Evolutionary conservation across 2,888 invertebrate species (phyloP), one percentile per base, ranked within the genome.

Genomic region (Hypena proboscidalis): DNA sequence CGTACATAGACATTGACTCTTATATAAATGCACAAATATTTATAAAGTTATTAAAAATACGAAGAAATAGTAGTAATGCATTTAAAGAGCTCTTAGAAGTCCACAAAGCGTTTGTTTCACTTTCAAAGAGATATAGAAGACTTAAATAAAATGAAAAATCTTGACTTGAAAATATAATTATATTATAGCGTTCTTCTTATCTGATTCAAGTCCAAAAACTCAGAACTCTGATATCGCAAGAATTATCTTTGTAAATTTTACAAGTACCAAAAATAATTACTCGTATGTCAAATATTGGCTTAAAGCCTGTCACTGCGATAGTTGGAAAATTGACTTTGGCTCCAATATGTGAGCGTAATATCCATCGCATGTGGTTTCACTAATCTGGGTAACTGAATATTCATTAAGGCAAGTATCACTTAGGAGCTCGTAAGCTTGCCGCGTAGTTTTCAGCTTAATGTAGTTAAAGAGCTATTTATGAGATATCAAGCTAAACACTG

Each of bases 311-410:
- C 30, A 33, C 42, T 35, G n/a, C 17, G 26, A 36, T 33, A 29
- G 9, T 21, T 34, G 3, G 15, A n/a, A 17, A 34, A 45, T 48
- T 36, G 25, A 34, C 22, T 49, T 38, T 19, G 15, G n/a, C 10
- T 35, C 14, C n/a, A 41, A 35, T 39, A 30, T 46, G 15, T 32
- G 14, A 22, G 5, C 8, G 21, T 36, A 43, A 15, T 41, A 15
- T 43, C 14, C 31, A 31, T 11, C 8, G 13, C 15, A 21, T 23
- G 13, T 8, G 17, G 11, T 26, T 30, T 34, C n/a, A 10, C 26
- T 47, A 33, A 41, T 39, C 26, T 10, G 11, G 21, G 15, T 49
- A 50, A 39, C 15, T 42, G 25, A 44, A 47, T 50, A 47, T 55
- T 47, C 25, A 50, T 63, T 25, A 31, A 19, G 8, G 20, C 4